Evolutionary conservation across 2,888 invertebrate genomes (phyloP), one percentile per base, ranked within the genome.

Genomic region (Sminthurinus aureus): DNA sequence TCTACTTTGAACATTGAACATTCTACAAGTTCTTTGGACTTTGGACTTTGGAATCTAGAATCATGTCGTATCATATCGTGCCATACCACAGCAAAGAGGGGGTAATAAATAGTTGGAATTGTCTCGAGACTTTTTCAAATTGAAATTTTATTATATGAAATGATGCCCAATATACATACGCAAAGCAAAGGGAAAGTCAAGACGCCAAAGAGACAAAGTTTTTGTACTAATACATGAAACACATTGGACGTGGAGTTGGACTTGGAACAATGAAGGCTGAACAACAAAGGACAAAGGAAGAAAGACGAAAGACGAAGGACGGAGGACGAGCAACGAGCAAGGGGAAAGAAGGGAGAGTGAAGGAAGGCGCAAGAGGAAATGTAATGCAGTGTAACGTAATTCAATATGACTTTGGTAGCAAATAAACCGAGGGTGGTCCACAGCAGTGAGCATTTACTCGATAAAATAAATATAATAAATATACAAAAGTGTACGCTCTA

Each of bases 371-470:
- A n/a, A 58, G 71, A 71, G 71, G 24, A 26, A 26, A 71, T 71
- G 71, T 71, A 71, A 71, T 71, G 71, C 71, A 71, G 71, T 24
- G 71, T 71, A 71, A 71, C 71, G 71, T 71, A 71, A 71, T 71
- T 71, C 71, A 26, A 71, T 71, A 71, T 71, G 24, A 15, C 13
- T 22, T 13, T 24, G 71, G 24, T 13, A 71, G 71, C 13, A 26
- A 71, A 71, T 71, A 71, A 52, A 76, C 76, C 13, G 52, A 58
- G 58, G 76, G 76, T 58, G 76, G 76, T 76, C 76, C 52, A 58
- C 52, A 76, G 58, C 38, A 76, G 58, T 58, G 51, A 52, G 13
- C 76, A 76, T 76, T 76, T 76, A 52, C 58, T 71, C 71, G 8
- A 71, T 71, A 24, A 38, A 38, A 71, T 71, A 71, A 71, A 71